Base-by-base conservation (phyloP, 2,797 vertebrate genomes). In the Mycteria americana region DNA sequence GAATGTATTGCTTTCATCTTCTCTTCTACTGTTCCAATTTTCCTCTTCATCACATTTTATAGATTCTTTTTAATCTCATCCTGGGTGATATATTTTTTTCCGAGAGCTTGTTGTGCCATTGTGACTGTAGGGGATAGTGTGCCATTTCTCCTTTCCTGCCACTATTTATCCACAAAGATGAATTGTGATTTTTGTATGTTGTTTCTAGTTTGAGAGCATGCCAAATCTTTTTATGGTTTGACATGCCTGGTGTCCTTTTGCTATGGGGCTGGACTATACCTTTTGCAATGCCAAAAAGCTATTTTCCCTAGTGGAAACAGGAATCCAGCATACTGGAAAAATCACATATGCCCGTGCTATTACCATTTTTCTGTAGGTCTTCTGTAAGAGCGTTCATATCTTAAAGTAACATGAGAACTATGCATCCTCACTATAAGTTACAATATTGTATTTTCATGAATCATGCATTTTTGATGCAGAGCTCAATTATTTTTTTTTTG, bases 21-120 rank as follows among this genome's bases (percentile, higher is more conserved):
- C 28, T 35, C 19, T 77, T 72, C 50, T 69, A 11, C 70, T 88
- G 65, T 41, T 87, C 69, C 65, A 86, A 2, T 93, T 97, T 90
- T 82, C 64, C 19, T 78, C 51, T 85, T 88, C 35, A n/a, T 88
- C 85, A 45, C 43, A 30, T 65, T 68, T 75, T 85, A 43, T 37
- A 59, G 67, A 19, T 82, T 91, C 53, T 76, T 89, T 86, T 93
- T 65, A 82, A 76, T 91, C 59, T 95, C 53, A 67, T 85, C 70
- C 39, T 88, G 93, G 51, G 67, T 62, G 59, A 69, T 54, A 2
- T 1, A 8, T 86, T 84, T 88, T 46, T 48, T 53, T 31, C 23
- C 25, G 19, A 43, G 78, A 69, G 30, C 27, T 83, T 76, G 31
- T 89, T 75, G 30, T 84, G 43, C 46, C 57, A 25, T 68, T 88